Conservation (phyloP, 2,797 vertebrate genomes). For the Aselliscus stoliczkanus region DNA sequence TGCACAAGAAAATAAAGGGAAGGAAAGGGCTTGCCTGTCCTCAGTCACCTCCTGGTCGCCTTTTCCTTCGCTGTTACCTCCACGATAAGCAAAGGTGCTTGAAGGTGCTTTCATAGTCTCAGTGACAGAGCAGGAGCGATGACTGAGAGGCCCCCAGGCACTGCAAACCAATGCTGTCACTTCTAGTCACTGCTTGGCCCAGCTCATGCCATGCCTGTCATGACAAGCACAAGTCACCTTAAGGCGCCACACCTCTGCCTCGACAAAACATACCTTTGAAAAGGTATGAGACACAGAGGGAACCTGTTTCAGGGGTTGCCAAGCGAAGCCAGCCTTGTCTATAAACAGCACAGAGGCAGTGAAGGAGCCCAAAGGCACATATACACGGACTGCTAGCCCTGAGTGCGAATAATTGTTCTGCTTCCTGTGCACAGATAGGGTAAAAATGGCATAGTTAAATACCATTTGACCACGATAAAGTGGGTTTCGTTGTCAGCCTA, state of each 20-base stretch:
- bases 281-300: conserved; percentile 77
- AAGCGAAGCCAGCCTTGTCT: conserved; percentile 79
- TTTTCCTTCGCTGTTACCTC: conserved; percentile 51
- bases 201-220: conserved; percentile 93
- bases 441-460: conserved; percentile 52
- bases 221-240: conserved; percentile 91
- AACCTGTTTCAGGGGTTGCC: conserved; percentile 81
- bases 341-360: conserved; percentile 76
- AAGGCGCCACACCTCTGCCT: conserved; percentile 91
- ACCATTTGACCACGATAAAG: conserved; percentile 72
- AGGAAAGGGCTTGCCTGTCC: neutral
- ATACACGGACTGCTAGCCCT: conserved; percentile 24
- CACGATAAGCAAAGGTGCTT: conserved; percentile 69
- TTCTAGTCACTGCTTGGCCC: conserved; percentile 88
- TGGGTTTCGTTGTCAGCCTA: conserved; percentile 77
- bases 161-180: conserved; percentile 89
- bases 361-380: conserved; percentile 64
- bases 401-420: conserved; percentile 83
- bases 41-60: neutral
- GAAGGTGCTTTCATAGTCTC: conserved; percentile 70
- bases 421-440: conserved; percentile 80
- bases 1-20: conserved; percentile 46
- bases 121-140: conserved; percentile 77
- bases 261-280: conserved; percentile 80
- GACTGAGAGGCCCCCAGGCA: conserved; percentile 83